These are phyloP conservation scores for Mugil cephalus DNA, from an alignment of 2,113 vertebrate species.

Conservation along the genomic window DNA sequence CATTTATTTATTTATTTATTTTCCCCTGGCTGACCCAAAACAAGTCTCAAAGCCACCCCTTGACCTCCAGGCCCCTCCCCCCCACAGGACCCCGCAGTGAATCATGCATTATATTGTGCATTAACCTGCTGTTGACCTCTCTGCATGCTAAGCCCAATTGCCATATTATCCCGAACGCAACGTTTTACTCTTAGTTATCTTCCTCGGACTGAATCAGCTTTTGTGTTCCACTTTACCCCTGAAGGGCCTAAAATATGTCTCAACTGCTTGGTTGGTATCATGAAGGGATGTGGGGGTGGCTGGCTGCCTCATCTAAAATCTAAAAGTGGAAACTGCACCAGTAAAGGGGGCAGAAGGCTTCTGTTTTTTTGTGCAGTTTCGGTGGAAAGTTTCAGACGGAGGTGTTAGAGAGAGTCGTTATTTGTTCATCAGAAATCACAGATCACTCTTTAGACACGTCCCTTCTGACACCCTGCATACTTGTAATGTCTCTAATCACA, in stretches of 20 bases:
- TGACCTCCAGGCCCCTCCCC: slow-evolving; percentile 53
- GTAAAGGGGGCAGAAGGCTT: slow-evolving; percentile 1
- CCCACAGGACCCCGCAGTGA: slow-evolving; percentile 32
- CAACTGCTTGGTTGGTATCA: slow-evolving; percentile 26
- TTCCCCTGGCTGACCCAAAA: slow-evolving; percentile 61
- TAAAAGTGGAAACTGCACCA: slow-evolving; percentile 21
- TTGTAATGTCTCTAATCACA: slow-evolving; percentile 26
- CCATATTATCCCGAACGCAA: slow-evolving; percentile 69
- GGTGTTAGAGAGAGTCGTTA: neutral
- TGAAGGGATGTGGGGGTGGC: slow-evolving; percentile 6
- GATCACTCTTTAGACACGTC: neutral
- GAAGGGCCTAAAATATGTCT: slow-evolving; percentile 47
- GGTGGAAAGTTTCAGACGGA: neutral
- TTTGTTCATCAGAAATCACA: slow-evolving; percentile 12
- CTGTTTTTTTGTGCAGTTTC: slow-evolving; percentile 7
- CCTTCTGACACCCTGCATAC: slow-evolving; percentile 14
- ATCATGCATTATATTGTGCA: slow-evolving; percentile 71
- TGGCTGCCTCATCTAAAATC: slow-evolving; percentile 52
- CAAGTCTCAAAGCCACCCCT: slow-evolving; percentile 43
- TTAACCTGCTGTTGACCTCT: slow-evolving; percentile 78
- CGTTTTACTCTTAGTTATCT: slow-evolving; percentile 67
- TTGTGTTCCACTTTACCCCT: slow-evolving; percentile 57
- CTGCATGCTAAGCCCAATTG: slow-evolving; percentile 77
- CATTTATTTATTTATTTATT: too few relatives aligned
- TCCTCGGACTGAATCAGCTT: slow-evolving; percentile 67